Percentiles rank a stretch among this genome's conserved stretches.
phyloP scores from a whole-genome alignment of 2,888 invertebrate species.

The Melinaea marsaeus region DNA sequence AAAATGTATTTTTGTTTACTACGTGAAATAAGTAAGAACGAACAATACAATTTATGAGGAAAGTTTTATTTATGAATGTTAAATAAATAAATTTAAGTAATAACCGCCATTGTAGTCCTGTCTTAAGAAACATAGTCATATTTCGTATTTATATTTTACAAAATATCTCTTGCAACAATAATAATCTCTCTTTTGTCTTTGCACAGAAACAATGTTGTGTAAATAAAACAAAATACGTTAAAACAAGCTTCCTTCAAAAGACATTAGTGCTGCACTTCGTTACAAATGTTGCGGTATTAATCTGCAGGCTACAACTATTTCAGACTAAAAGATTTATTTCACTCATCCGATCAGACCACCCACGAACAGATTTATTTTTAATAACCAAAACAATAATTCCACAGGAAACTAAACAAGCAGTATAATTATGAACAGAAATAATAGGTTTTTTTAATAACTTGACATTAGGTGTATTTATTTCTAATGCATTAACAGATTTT shows the following conservation, averaged over 20 bases:
- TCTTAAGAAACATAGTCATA: neutral
- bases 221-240: conserved; percentile 8
- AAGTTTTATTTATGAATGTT: no score
- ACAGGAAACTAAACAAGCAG: no score
- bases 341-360: neutral
- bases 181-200: conserved; percentile 6
- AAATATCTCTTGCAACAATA: conserved; percentile 6
- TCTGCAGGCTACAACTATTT: conserved; percentile 26
- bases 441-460: no score
- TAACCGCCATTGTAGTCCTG: neutral
- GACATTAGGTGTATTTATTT: no score
- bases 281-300: conserved; percentile 34
- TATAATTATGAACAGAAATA: no score
- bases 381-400: no score
- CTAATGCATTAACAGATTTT: no score
- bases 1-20: no score
- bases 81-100: no score
- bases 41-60: no score
- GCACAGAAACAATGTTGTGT: conserved; percentile 1
- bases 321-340: conserved; percentile 5
- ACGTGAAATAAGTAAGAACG: no score
- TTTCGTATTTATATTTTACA: neutral
- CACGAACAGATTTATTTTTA: no score
- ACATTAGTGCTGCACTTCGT: conserved; percentile 31
- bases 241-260: conserved; percentile 23